Percentiles rank a stretch among this genome's conserved stretches.
phyloP scores from a whole-genome alignment of 2,888 invertebrate genomes.

The Chironomus tentans region DNA sequence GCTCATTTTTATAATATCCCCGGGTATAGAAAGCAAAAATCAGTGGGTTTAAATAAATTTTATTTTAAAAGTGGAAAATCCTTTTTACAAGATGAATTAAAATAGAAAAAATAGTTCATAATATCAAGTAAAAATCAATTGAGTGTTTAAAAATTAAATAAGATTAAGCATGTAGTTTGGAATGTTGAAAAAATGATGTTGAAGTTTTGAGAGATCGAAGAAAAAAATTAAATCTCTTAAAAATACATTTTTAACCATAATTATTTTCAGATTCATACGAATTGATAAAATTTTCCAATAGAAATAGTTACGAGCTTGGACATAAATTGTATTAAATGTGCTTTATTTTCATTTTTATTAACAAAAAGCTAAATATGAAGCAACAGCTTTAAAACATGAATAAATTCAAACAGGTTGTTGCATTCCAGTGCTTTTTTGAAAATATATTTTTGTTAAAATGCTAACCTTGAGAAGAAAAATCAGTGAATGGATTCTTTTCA shows the following conservation, averaged over 20 bases:
- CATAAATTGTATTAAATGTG: too few relatives aligned
- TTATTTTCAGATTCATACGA: too few relatives aligned
- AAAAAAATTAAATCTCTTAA: too few relatives aligned
- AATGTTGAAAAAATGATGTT: too few relatives aligned
- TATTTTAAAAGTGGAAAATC: not conserved
- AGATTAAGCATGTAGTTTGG: too few relatives aligned
- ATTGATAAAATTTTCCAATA: too few relatives aligned
- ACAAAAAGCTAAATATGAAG: not conserved
- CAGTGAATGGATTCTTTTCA: too few relatives aligned
- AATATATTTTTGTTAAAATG: not conserved
- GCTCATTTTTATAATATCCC: constrained; percentile 23
- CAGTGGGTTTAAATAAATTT: constrained; percentile 7
- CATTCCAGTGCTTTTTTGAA: not conserved
- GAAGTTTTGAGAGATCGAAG: too few relatives aligned
- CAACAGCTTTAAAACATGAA: constrained; percentile 5
- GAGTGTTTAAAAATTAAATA: not conserved
- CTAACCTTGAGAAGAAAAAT: not conserved
- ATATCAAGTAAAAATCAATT: not conserved
- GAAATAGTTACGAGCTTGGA: too few relatives aligned
- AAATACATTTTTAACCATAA: too few relatives aligned
- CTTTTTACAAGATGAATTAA: not conserved
- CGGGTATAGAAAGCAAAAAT: constrained; percentile 18
- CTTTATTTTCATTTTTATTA: not conserved
- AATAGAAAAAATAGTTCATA: too few relatives aligned
- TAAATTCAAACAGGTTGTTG: constrained; percentile 9